Evolutionary conservation across 2,888 invertebrate genomes (phyloP), one percentile per base, ranked within the genome.

Genomic region (Limnephilus auricula): DNA sequence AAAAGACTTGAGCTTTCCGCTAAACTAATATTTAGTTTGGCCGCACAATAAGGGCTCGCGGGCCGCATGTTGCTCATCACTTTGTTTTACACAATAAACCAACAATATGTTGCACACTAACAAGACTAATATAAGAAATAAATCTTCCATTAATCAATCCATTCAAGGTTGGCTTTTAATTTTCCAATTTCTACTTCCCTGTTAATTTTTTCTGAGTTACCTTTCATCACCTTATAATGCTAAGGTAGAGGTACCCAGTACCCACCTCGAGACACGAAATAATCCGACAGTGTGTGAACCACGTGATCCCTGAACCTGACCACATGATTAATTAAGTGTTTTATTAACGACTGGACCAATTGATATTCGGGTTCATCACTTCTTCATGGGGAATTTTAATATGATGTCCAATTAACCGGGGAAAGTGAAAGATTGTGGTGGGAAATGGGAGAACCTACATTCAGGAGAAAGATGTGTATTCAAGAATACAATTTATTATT

Each of bases 271-370:
- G 65, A 25, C 65, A 65, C 65, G 65, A 65, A 65, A n/a, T 25
- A 65, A 65, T 25, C 25, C 65, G 25, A 65, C 65, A n/a, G 65
- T 65, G 86, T 86, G 86, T 15, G 86, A 86, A 45, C 86, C 45
- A 45, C 15, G 40, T 86, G 45, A 31, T 50, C 50, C 31, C n/a
- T 50, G 86, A 50, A 45, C 86, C 65, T 30, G 30, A 9, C 15
- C 30, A 18, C 13, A 50, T 86, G 45, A 86, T 86, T 50, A 86
- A 86, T 86, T 31, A 45, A 45, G 30, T 30, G 13, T 45, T 50
- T 86, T 50, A 45, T 31, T 10, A 18, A 45, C 50, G 86, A 30
- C 86, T 50, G n/a, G 12, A 31, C 30, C 86, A 50, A 45, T 82
- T 82, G 34, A 34, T 82, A 37, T 18, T 82, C 15, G 82, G 34